These are phyloP conservation scores for Sphyrna mokarran DNA, from an alignment of 2,113 vertebrate genomes.

Conservation along the genomic window DNA sequence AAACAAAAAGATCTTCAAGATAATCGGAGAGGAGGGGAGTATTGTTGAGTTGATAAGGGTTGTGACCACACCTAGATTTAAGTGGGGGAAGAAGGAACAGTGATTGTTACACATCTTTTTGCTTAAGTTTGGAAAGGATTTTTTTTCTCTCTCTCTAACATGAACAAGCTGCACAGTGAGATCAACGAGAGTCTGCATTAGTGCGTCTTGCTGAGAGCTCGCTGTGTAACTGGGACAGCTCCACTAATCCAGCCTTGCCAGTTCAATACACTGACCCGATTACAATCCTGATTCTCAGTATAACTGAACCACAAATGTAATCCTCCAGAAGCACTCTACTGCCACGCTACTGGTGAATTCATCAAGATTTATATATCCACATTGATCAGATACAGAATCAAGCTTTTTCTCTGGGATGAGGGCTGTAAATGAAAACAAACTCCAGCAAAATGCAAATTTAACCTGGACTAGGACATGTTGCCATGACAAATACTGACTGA, in stretches of 20 bases:
- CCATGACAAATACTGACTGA: neutral
- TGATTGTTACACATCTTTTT: neutral
- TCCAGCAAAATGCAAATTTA: neutral
- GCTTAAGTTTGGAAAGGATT: neutral
- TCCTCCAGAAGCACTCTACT: neutral
- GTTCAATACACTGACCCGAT: conserved; percentile 23
- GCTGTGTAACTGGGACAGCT: conserved; percentile 17
- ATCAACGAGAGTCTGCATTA: neutral
- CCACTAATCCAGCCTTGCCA: conserved; percentile 32
- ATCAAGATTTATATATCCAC: neutral
- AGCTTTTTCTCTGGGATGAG: neutral
- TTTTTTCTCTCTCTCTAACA: neutral
- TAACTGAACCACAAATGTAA: conserved; percentile 30
- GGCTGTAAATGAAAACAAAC: neutral
- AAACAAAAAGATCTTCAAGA: neutral
- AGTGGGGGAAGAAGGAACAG: neutral
- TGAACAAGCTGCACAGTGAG: neutral
- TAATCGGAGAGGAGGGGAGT: neutral
- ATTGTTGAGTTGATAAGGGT: neutral
- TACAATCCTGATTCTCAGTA: neutral
- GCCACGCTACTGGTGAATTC: neutral
- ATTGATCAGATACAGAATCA: neutral
- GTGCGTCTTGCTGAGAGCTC: neutral
- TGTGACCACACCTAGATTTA: neutral
- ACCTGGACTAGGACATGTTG: neutral